These are phyloP conservation scores for Hydroisotoma schaefferi DNA, from an alignment of 2,888 invertebrate genomes.

Conservation along the genomic window DNA sequence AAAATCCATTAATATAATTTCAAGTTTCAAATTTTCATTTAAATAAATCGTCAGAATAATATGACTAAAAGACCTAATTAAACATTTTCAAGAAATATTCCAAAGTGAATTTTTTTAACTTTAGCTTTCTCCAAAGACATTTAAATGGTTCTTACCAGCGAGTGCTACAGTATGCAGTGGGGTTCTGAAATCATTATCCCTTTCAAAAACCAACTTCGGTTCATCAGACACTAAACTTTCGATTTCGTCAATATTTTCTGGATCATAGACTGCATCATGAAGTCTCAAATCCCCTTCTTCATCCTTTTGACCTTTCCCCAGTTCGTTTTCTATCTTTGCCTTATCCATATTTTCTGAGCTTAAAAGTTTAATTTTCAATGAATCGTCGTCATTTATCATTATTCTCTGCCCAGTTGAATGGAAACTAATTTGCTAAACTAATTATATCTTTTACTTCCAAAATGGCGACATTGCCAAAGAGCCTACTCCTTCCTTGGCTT, in stretches of 20 bases:
- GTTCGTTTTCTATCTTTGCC: background rate
- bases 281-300: constrained; percentile 6
- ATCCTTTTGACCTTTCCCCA: background rate
- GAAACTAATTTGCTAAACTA: background rate
- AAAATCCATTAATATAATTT: background rate
- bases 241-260: constrained; percentile 20
- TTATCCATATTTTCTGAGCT: background rate
- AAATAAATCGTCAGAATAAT: background rate
- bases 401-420: background rate
- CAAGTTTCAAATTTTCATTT: background rate
- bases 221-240: constrained; percentile 11
- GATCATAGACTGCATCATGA: constrained; percentile 23
- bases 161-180: constrained; percentile 24
- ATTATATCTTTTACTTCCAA: background rate
- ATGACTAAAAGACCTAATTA: background rate
- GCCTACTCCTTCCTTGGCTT: too few relatives aligned
- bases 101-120: constrained; percentile 2
- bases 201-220: constrained; percentile 20
- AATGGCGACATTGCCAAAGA: background rate
- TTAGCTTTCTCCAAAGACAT: background rate
- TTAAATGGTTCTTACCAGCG: constrained; percentile 13
- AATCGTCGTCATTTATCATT: background rate
- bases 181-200: constrained; percentile 16
- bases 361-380: background rate
- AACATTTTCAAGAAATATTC: background rate